Evolutionary conservation across 2,113 vertebrate species (phyloP).

Genomic region (Zapornia atra): DNA sequence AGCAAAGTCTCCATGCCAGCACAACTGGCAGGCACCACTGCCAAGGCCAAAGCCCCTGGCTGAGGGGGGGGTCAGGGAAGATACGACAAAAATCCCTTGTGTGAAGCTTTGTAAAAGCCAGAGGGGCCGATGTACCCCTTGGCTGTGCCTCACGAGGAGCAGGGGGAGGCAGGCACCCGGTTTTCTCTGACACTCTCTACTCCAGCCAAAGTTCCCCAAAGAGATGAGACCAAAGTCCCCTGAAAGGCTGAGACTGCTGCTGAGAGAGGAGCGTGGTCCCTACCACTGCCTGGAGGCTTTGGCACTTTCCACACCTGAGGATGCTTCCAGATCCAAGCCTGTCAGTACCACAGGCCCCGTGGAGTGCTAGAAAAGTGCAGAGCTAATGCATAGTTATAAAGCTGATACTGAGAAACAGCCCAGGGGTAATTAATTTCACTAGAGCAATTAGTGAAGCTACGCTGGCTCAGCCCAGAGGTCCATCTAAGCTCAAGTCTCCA

Average conservation of each 20-base stretch:
- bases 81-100: not conserved
- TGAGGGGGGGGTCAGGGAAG: not conserved
- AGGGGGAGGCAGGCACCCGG: not conserved
- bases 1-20: fast-evolving
- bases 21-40: no score
- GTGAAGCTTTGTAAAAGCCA: not conserved
- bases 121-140: no score
- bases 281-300: not conserved
- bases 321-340: not conserved
- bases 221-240: not conserved
- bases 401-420: not conserved
- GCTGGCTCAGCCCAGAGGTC: not conserved
- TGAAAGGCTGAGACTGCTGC: fast-evolving
- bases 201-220: not conserved
- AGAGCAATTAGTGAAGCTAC: not conserved
- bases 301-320: not conserved
- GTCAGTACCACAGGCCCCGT: not conserved
- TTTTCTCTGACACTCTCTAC: not conserved
- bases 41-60: fast-evolving
- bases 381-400: slow-evolving; percentile 35
- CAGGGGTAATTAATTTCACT: not conserved
- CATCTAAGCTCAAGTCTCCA: not conserved
- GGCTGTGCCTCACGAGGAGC: not conserved
- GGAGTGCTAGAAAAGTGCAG: not conserved
- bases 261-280: not conserved